Evolutionary conservation across 2,888 invertebrate genomes (phyloP).

Genomic region (Sinotaia quadrata): DNA sequence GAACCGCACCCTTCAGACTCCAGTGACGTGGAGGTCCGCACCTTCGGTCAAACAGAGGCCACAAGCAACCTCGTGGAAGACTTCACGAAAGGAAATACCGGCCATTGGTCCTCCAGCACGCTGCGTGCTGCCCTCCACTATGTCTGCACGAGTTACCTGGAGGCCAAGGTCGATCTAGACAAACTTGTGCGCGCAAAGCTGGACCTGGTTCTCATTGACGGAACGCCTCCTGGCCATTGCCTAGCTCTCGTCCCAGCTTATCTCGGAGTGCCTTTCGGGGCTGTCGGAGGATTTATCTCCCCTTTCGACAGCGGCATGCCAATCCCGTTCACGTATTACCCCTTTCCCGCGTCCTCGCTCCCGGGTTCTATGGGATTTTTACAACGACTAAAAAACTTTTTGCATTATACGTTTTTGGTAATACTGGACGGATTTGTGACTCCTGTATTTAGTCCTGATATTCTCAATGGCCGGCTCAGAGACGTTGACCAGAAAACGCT

Average conservation of each 20-base stretch:
- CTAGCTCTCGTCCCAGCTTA: constrained; percentile 21
- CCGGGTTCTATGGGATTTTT: constrained; percentile 11
- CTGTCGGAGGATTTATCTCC: constrained; percentile 5
- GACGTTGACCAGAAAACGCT: constrained; percentile 9
- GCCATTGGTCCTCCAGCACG: background rate
- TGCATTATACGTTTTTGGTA: constrained; percentile 2
- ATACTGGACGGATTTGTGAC: background rate
- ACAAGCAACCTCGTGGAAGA: constrained; percentile 3
- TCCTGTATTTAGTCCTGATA: constrained; percentile 2
- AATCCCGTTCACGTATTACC: constrained; percentile 18
- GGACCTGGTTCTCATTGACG: constrained; percentile 23
- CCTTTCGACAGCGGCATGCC: constrained; percentile 17
- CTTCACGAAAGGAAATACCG: background rate
- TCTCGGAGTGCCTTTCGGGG: constrained; percentile 16
- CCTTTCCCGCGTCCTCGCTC: constrained; percentile 8
- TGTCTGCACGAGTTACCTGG: constrained; percentile 20
- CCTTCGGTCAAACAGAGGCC: constrained; percentile 9
- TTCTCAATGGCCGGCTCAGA: constrained; percentile 1
- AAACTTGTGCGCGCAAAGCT: constrained; percentile 2
- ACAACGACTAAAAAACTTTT: constrained; percentile 13
- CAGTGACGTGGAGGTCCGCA: constrained; percentile 3
- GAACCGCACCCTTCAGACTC: constrained; percentile 5
- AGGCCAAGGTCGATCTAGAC: constrained; percentile 16
- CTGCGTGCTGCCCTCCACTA: background rate
- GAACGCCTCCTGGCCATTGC: constrained; percentile 1